A percentile compares a stretch with the other conserved stretches of the same genome.
phyloP scores from a whole-genome alignment of 35 echinoderm and acorn worm species.

The Chiridota heheva region DNA sequence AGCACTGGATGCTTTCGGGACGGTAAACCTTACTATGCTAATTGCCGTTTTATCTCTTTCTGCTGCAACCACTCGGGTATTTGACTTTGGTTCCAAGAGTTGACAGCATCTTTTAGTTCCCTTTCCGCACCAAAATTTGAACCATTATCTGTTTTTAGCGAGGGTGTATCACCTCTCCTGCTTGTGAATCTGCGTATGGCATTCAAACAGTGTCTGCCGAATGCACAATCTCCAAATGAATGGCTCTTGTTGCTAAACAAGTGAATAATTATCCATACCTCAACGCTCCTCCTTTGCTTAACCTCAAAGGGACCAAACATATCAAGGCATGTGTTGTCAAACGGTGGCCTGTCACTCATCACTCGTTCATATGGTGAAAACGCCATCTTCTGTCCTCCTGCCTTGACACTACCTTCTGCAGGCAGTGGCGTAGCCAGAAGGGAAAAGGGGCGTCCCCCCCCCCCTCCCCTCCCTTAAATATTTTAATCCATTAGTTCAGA shows the following conservation, averaged over 20 bases:
- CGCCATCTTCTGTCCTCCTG: conserved; percentile 8
- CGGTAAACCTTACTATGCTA: too few species aligned
- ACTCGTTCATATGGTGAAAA: conserved; percentile 25
- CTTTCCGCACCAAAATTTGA: conserved; percentile 42
- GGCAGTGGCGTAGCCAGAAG: too few species aligned
- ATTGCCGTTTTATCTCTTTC: conserved; percentile 4
- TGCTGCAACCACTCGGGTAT: conserved; percentile 28
- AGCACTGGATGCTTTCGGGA: too few species aligned
- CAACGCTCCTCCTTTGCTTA: conserved; percentile 46
- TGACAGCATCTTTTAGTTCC: conserved; percentile 28
- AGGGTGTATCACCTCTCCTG: background rate
- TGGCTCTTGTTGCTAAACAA: conserved; percentile 48
- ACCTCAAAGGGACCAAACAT: conserved; percentile 51
- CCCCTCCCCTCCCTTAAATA: too few species aligned
- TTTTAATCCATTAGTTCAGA: too few species aligned
- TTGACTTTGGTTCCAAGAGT: conserved; percentile 20
- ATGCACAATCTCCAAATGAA: conserved; percentile 51
- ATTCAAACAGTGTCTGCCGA: conserved; percentile 50
- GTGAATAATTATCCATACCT: conserved; percentile 60
- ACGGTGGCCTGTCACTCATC: conserved; percentile 10
- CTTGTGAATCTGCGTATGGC: conserved; percentile 36
- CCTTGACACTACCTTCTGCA: too few species aligned
- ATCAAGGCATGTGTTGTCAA: conserved; percentile 32
- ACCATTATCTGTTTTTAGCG: conserved; percentile 29
- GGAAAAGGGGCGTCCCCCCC: too few species aligned